phyloP scores from a whole-genome alignment of 2,113 vertebrate genomes.

The Cinclus cinclus region DNA sequence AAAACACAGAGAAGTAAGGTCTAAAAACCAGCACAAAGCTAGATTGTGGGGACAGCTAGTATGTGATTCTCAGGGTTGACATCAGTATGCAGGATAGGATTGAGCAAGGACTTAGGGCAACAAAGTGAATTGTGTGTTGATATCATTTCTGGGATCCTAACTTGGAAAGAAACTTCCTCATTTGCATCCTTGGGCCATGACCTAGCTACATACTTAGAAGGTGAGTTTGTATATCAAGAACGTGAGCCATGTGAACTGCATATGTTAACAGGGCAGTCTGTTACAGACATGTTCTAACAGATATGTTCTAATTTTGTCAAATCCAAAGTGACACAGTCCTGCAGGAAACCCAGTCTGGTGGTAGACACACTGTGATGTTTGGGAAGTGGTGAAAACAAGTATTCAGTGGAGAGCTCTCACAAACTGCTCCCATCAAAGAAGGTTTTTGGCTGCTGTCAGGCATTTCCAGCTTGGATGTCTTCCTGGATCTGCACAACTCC shows the following conservation, averaged over 20 bases:
- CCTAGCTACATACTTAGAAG: background rate
- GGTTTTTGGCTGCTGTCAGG: rapidly evolving
- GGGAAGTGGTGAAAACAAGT: background rate
- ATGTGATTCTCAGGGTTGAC: background rate
- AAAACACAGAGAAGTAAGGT: background rate
- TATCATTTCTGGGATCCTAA: background rate
- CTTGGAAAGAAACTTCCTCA: background rate
- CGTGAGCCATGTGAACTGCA: background rate
- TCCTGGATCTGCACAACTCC: background rate
- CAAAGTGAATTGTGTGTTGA: background rate
- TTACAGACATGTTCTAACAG: background rate
- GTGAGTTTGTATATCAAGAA: background rate
- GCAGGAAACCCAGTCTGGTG: background rate
- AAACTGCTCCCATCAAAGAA: rapidly evolving
- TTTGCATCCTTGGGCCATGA: background rate
- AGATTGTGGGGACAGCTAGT: background rate
- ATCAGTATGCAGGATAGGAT: background rate
- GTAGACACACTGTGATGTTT: background rate
- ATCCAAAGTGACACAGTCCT: background rate
- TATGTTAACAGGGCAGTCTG: background rate
- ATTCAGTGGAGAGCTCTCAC: background rate
- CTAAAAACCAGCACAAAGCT: background rate
- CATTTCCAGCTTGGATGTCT: rapidly evolving
- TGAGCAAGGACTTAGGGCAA: rapidly evolving
- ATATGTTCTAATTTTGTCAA: background rate